Conservation (phyloP, 2,888 invertebrate genomes). For the Sisyra nigra region DNA sequence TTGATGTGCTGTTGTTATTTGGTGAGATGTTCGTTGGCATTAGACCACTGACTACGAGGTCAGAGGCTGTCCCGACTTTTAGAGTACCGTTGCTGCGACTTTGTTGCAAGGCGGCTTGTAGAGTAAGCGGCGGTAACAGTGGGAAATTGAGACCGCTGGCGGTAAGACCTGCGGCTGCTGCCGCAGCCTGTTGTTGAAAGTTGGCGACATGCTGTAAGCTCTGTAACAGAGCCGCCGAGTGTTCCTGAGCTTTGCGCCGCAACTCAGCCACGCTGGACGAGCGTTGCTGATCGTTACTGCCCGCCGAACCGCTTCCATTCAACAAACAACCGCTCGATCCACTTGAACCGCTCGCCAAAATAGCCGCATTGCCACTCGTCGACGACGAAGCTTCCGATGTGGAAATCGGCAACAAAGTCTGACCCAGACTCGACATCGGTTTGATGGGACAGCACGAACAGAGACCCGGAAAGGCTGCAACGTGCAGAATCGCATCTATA, state of each 20-base stretch:
- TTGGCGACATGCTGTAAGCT: constrained; percentile 48
- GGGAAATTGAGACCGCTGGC: constrained; percentile 32
- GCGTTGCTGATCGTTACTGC: constrained; percentile 42
- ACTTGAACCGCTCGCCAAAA: constrained; percentile 17
- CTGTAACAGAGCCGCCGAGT: constrained; percentile 74
- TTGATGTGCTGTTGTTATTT: no score
- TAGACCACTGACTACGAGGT: constrained; percentile 1
- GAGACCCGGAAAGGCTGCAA: constrained; percentile 55
- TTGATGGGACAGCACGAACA: constrained; percentile 69
- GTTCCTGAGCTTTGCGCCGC: constrained; percentile 85
- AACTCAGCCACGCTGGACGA: constrained; percentile 83
- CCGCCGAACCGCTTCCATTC: constrained; percentile 21
- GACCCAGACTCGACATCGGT: constrained; percentile 26
- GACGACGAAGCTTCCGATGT: constrained; percentile 24
- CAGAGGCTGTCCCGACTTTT: background rate
- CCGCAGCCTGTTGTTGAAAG: constrained; percentile 40
- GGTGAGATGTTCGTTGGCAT: no score
- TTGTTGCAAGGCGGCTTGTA: constrained; percentile 20
- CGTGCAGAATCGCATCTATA: background rate
- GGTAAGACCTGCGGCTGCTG: constrained; percentile 25
- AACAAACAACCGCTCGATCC: constrained; percentile 16
- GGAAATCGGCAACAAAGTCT: constrained; percentile 19
- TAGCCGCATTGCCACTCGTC: constrained; percentile 21
- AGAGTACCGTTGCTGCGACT: background rate
- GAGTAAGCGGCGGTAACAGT: constrained; percentile 21